A percentile compares a stretch with the other conserved stretches of the same genome.
These are phyloP conservation scores for Chaetorhynchus papuensis DNA, from an alignment of 2,113 vertebrate genomes.

Conservation along the genomic window DNA sequence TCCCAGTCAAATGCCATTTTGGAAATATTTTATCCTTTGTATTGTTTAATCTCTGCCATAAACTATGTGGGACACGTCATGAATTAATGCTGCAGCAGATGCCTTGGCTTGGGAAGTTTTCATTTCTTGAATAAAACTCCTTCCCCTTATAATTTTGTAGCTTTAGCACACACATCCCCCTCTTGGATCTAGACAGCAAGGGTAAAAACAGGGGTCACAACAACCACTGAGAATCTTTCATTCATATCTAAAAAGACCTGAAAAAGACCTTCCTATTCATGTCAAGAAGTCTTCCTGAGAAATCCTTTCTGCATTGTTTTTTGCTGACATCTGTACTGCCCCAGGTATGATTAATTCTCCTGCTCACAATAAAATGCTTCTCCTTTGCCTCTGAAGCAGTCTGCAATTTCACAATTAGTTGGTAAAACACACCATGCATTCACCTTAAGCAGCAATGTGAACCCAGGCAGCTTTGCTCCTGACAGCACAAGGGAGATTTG, in stretches of 20 bases:
- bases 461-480: neutral
- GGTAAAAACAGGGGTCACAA: neutral
- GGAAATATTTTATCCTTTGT: constrained; percentile 43
- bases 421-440: constrained; percentile 36
- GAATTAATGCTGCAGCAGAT: neutral
- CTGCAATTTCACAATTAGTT: constrained; percentile 58
- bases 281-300: constrained; percentile 53
- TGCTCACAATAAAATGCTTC: constrained; percentile 63
- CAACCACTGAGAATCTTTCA: neutral
- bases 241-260: constrained; percentile 16
- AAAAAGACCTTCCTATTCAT: constrained; percentile 24
- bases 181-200: neutral
- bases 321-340: constrained; percentile 61
- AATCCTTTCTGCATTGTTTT: constrained; percentile 56
- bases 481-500: constrained; percentile 42
- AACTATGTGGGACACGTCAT: neutral
- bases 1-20: constrained; percentile 19
- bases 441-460: constrained; percentile 44
- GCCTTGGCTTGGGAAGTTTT: neutral
- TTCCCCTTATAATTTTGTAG: neutral
- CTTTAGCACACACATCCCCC: neutral
- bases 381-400: constrained; percentile 47
- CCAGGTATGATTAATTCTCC: constrained; percentile 64
- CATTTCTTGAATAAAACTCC: neutral
- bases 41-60: constrained; percentile 46